Evolutionary conservation across 2,113 vertebrate species (phyloP).

Genomic region (Euleptes europaea): DNA sequence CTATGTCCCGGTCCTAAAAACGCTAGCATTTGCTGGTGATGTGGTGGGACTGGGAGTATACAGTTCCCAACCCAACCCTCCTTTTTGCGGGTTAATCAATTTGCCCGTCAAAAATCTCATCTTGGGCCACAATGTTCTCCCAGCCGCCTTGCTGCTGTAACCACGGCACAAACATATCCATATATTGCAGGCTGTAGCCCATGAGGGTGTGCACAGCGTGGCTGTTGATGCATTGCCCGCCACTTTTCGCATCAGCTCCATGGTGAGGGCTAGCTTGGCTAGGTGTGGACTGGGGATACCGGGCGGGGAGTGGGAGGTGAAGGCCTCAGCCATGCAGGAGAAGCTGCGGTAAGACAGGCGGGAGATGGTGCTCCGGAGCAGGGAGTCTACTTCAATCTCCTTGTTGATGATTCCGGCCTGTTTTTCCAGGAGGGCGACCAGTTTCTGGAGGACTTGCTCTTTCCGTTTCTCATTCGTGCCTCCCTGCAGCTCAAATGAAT

Average conservation of each 20-base stretch:
- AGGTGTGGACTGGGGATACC: slow-evolving; percentile 56
- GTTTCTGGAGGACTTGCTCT: slow-evolving; percentile 61
- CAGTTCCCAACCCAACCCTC: background rate
- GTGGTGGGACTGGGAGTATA: no score
- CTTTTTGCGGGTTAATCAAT: slow-evolving; percentile 17
- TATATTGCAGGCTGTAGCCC: slow-evolving; percentile 65
- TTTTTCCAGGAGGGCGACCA: slow-evolving; percentile 68
- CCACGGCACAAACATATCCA: slow-evolving; percentile 75
- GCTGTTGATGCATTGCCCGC: slow-evolving; percentile 64
- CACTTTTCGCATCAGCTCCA: slow-evolving; percentile 73
- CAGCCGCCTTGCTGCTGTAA: slow-evolving; percentile 74
- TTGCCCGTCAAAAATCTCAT: slow-evolving; percentile 34
- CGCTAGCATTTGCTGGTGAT: no score
- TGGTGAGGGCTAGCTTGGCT: slow-evolving; percentile 70
- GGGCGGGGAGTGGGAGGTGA: slow-evolving; percentile 47
- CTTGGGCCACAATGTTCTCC: slow-evolving; percentile 44
- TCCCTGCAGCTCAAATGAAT: background rate
- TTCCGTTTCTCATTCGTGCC: slow-evolving; percentile 34
- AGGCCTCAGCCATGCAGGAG: slow-evolving; percentile 64
- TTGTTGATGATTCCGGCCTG: slow-evolving; percentile 70
- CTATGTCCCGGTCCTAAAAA: background rate
- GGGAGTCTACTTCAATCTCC: slow-evolving; percentile 64
- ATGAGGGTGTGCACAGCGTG: slow-evolving; percentile 65
- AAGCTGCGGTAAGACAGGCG: slow-evolving; percentile 66
- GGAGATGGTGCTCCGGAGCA: slow-evolving; percentile 52